These are phyloP conservation scores for Oreochromis niloticus DNA, from an alignment of 2,113 vertebrate species.

Conservation along the genomic window DNA sequence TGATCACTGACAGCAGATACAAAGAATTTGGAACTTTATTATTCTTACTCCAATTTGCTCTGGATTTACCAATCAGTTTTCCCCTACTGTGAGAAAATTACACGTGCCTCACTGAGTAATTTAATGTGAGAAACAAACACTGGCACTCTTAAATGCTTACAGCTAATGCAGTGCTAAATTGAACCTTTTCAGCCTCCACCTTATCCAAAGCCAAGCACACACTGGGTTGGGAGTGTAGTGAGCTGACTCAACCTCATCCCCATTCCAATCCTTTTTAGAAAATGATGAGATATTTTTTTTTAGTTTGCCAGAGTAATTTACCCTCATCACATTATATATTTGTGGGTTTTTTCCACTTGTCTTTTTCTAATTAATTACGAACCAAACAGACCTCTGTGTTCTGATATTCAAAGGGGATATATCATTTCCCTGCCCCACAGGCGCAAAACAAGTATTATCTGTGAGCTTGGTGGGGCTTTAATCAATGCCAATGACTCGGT, in stretches of 20 bases:
- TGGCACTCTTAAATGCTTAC: neutral
- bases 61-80: neutral
- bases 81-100: neutral
- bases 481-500: slow-evolving; percentile 12
- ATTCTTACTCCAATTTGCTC: neutral
- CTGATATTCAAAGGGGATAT: neutral
- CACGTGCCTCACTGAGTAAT: neutral
- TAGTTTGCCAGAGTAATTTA: neutral
- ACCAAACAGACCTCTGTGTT: neutral
- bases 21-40: slow-evolving; percentile 4
- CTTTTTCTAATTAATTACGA: neutral
- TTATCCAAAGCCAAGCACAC: neutral
- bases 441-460: neutral
- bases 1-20: slow-evolving; percentile 28
- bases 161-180: neutral
- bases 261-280: neutral
- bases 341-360: neutral
- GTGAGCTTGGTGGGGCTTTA: slow-evolving; percentile 20
- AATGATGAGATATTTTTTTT: neutral
- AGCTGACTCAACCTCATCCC: neutral
- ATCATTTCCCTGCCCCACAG: neutral
- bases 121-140: neutral
- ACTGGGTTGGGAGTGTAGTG: neutral
- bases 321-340: neutral
- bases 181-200: neutral